phyloP scores from a whole-genome alignment of 2,888 invertebrate species.

The Suillia variegata region DNA sequence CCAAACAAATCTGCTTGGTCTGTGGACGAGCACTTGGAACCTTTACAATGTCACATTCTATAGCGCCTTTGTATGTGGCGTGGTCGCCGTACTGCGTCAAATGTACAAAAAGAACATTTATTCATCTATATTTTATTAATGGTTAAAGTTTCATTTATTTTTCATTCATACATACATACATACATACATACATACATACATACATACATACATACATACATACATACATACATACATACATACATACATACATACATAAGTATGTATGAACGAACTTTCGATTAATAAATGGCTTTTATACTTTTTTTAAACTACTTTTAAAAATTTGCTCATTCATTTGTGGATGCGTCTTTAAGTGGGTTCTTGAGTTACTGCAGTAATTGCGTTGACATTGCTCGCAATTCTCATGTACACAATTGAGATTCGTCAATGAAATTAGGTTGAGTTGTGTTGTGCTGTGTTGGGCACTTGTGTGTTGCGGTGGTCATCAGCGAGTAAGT shows the following conservation, averaged over 20 bases:
- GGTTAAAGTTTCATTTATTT: neutral
- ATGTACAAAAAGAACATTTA: slow-evolving; percentile 27
- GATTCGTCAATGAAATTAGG: neutral
- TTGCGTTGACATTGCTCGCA: slow-evolving; percentile 6
- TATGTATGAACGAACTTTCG: too few relatives aligned
- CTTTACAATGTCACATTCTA: slow-evolving; percentile 55
- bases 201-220: slow-evolving; percentile 4
- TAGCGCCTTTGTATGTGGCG: slow-evolving; percentile 37
- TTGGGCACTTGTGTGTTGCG: slow-evolving; percentile 1
- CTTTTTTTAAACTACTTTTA: too few relatives aligned
- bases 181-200: neutral
- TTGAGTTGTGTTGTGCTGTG: neutral
- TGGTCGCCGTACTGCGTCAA: slow-evolving; percentile 37
- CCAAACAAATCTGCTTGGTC: slow-evolving; percentile 23
- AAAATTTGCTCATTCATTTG: too few relatives aligned
- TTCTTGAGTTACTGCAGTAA: neutral
- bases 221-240: neutral
- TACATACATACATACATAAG: too few relatives aligned
- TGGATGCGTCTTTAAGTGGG: slow-evolving; percentile 10
- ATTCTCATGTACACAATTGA: neutral
- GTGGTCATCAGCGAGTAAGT: too few relatives aligned
- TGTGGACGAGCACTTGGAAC: slow-evolving; percentile 48
- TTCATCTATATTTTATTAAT: neutral
- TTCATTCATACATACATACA: neutral
- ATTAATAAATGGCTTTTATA: too few relatives aligned